A percentile compares a stretch with the other conserved stretches of the same genome.
Evolutionary conservation across 2,797 vertebrate species (phyloP).

Genomic region (Decapterus maruadsi): DNA sequence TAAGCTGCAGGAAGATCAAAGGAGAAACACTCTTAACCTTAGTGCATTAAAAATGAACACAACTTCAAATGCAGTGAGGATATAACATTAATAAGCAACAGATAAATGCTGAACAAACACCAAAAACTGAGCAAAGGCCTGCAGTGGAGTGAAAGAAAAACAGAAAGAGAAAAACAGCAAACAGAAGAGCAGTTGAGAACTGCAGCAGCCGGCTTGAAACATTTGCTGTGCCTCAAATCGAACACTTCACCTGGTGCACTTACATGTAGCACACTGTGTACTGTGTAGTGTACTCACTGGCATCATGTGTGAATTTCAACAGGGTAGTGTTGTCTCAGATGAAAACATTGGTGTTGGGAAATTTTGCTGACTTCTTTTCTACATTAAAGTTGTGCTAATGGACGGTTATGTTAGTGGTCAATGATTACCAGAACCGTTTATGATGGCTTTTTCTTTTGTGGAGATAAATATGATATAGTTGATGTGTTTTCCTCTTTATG

Average conservation of each 20-base stretch:
- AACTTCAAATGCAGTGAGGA: conserved; percentile 74
- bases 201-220: conserved; percentile 44
- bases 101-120: conserved; percentile 65
- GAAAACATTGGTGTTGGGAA: no score
- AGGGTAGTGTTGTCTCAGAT: background rate
- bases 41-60: conserved; percentile 76
- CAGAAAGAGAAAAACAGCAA: conserved; percentile 1
- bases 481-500: no score
- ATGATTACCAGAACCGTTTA: no score
- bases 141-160: conserved; percentile 21
- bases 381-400: no score
- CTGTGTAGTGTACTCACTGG: background rate
- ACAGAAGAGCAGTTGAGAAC: conserved; percentile 47
- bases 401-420: no score
- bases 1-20: conserved; percentile 67
- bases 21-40: conserved; percentile 64
- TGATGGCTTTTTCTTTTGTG: no score
- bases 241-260: background rate
- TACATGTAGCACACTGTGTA: background rate
- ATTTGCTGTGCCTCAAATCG: conserved; percentile 10
- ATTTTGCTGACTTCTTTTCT: no score
- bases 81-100: conserved; percentile 62
- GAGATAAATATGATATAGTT: no score
- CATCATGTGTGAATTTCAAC: background rate
- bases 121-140: conserved; percentile 42